Evolutionary conservation across 1,140 invertebrate species (phyloP).

Genomic region (Ridgeia piscesae): DNA sequence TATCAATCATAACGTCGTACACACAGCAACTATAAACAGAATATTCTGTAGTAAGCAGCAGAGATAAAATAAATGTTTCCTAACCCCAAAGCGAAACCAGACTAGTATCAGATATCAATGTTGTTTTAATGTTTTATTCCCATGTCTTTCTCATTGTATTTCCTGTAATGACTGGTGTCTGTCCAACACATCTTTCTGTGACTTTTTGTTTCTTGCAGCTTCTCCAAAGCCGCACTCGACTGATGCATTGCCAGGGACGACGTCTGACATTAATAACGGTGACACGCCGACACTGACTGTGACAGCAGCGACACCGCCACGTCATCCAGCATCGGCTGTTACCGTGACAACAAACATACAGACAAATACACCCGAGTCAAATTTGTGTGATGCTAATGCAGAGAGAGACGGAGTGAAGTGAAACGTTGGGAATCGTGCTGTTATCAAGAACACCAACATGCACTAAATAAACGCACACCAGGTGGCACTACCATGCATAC

Average conservation of each 20-base stretch:
- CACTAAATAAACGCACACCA: not conserved
- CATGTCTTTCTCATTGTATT: no score
- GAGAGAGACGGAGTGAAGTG: not conserved
- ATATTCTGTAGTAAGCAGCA: no score
- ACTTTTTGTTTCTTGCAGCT: not conserved
- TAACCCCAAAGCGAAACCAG: no score
- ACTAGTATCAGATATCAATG: no score
- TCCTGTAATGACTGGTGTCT: no score
- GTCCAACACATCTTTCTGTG: no score
- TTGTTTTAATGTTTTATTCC: no score
- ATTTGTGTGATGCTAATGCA: not conserved
- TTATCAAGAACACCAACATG: not conserved
- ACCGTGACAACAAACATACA: not conserved
- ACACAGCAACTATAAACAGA: no score
- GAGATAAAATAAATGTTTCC: no score
- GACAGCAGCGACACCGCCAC: not conserved
- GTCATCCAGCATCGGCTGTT: not conserved
- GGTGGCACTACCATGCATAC: not conserved
- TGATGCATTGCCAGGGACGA: not conserved
- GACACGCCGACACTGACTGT: not conserved
- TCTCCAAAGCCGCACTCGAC: not conserved
- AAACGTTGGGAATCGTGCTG: not conserved
- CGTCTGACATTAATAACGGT: not conserved
- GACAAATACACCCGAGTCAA: not conserved
- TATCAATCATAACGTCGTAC: no score